A percentile compares a stretch with the other conserved stretches of the same genome.
Conservation (phyloP, 2,888 invertebrate species). For the Cryptocephalus primarius region DNA sequence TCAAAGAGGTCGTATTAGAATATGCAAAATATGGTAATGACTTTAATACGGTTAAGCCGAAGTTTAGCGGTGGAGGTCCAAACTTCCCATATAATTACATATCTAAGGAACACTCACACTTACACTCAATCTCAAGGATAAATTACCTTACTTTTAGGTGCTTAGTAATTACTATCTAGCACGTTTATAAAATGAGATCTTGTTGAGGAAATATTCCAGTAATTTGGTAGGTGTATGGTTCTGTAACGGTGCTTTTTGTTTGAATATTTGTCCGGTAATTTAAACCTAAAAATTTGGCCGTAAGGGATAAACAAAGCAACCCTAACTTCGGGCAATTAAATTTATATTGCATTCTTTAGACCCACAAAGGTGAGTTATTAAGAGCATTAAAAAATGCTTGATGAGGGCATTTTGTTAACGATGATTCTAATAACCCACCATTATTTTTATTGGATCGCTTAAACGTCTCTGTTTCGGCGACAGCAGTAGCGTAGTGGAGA, state of each 20-base stretch:
- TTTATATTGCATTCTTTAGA: background rate
- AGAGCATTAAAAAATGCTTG: background rate
- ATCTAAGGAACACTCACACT: conserved; percentile 19
- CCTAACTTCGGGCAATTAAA: background rate
- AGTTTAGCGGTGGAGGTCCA: conserved; percentile 5
- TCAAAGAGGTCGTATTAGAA: conserved; percentile 12
- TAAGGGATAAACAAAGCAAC: no score
- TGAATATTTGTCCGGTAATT: background rate
- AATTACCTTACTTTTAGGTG: conserved; percentile 18
- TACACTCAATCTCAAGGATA: conserved; percentile 22
- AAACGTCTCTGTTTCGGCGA: no score
- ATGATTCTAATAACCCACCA: background rate
- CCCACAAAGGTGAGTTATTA: background rate
- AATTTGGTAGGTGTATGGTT: no score
- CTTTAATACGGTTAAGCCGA: conserved; percentile 9
- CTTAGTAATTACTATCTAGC: conserved; percentile 21
- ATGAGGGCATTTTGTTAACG: background rate
- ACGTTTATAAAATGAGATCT: conserved; percentile 19
- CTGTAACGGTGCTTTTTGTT: no score
- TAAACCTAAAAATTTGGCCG: no score
- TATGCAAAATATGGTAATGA: conserved; percentile 10
- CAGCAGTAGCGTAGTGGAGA: no score
- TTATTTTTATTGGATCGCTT: no score
- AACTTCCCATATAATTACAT: conserved; percentile 12
- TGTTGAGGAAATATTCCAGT: conserved; percentile 8